Evolutionary conservation across 2,113 vertebrate genomes (phyloP).

Genomic region (Sceloporus undulatus): DNA sequence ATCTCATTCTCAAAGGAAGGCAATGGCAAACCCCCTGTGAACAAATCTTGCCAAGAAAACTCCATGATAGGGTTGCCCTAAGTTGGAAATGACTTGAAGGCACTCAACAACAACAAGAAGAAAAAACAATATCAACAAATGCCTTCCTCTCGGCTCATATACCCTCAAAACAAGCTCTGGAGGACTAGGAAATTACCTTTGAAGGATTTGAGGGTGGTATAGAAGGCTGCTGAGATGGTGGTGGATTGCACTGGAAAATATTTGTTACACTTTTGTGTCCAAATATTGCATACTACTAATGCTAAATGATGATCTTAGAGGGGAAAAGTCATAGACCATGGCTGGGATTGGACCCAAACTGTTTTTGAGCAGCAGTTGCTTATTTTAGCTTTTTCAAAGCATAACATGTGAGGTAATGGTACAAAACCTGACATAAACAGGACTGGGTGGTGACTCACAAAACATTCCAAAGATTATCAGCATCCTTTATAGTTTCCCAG

Average conservation of each 20-base stretch:
- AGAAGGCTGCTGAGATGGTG: background rate
- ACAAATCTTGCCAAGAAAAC: too few relatives aligned
- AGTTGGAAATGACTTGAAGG: too few relatives aligned
- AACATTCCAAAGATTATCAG: constrained; percentile 55
- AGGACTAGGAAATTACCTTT: background rate
- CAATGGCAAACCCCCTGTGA: too few relatives aligned
- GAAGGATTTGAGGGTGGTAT: background rate
- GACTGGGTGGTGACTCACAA: constrained; percentile 42
- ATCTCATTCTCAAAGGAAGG: too few relatives aligned
- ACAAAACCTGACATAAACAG: constrained; percentile 58
- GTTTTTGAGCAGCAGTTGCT: constrained; percentile 25
- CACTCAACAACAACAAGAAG: too few relatives aligned
- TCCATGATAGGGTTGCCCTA: too few relatives aligned
- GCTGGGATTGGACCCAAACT: constrained; percentile 29
- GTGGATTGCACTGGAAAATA: background rate
- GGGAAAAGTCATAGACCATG: background rate
- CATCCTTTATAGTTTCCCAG: constrained; percentile 42
- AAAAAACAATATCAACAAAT: too few relatives aligned
- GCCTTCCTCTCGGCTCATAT: too few relatives aligned
- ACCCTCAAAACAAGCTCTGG: too few relatives aligned
- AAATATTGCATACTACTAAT: constrained; percentile 16
- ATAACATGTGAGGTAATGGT: constrained; percentile 47
- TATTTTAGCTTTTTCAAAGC: constrained; percentile 40
- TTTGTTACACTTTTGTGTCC: background rate
- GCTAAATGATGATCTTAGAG: background rate